Evolutionary conservation across 2,888 invertebrate genomes (phyloP).

Genomic region (Cyaniris semiargus): DNA sequence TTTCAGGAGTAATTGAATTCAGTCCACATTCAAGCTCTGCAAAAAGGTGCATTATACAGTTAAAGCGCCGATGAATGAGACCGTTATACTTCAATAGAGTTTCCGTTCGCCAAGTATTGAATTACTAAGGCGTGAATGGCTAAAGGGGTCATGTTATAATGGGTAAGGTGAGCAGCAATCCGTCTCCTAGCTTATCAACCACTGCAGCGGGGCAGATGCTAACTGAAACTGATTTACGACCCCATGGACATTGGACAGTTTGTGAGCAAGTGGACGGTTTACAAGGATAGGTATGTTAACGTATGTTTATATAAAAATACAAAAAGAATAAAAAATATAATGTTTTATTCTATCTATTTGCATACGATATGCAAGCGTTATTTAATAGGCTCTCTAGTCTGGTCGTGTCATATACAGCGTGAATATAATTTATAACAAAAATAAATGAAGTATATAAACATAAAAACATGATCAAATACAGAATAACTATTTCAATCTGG

Average conservation of each 20-base stretch:
- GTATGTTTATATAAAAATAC: constrained; percentile 23
- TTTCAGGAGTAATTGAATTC: constrained; percentile 26
- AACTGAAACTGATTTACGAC: constrained; percentile 73
- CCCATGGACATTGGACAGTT: constrained; percentile 61
- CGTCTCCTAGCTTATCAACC: constrained; percentile 69
- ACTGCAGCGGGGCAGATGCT: constrained; percentile 59
- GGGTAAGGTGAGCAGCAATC: constrained; percentile 51
- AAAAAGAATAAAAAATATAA: not conserved
- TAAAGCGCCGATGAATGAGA: constrained; percentile 38
- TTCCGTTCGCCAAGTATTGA: constrained; percentile 39
- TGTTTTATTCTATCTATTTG: constrained; percentile 1
- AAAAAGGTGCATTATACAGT: constrained; percentile 37
- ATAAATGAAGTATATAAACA: too few species aligned
- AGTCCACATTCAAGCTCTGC: constrained; percentile 24
- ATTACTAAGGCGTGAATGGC: constrained; percentile 39
- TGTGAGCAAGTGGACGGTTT: constrained; percentile 53
- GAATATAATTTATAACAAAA: too few species aligned
- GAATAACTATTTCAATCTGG: not conserved
- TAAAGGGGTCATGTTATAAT: constrained; percentile 48
- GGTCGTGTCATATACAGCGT: too few species aligned
- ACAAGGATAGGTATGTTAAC: constrained; percentile 38
- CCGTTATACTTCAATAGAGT: constrained; percentile 37
- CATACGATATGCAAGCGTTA: not conserved
- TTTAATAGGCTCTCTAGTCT: too few species aligned
- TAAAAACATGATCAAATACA: too few species aligned